These are phyloP conservation scores for Betta splendens DNA, from an alignment of 2,797 vertebrate species.

Conservation along the genomic window DNA sequence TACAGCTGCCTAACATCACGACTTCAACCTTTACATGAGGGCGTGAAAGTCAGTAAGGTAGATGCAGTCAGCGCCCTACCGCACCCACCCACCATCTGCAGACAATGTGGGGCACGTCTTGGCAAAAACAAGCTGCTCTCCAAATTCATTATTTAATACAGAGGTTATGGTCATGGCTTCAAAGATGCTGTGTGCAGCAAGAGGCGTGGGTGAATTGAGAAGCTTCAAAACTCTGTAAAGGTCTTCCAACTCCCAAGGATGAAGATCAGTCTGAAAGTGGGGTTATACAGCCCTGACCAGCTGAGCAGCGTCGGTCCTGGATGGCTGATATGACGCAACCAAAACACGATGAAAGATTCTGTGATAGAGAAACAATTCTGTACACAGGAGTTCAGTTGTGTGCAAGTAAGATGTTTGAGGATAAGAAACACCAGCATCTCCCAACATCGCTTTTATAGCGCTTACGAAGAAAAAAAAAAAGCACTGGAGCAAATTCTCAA, in stretches of 20 bases:
- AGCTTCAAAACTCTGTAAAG: conserved; percentile 48
- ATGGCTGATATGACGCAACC: conserved; percentile 15
- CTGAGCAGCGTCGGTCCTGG: conserved; percentile 11
- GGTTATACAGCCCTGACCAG: conserved; percentile 12
- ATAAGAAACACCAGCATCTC: conserved; percentile 10
- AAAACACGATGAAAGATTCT: conserved; percentile 12
- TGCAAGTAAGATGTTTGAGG: conserved; percentile 4
- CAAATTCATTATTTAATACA: conserved; percentile 63
- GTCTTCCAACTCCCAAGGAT: conserved; percentile 48
- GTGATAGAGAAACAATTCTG: conserved; percentile 3
- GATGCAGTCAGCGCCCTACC: conserved; percentile 6
- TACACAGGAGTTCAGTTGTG: conserved; percentile 15
- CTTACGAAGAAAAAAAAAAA: conserved; percentile 24
- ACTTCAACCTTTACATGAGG: conserved; percentile 44
- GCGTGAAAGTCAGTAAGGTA: conserved; percentile 15
- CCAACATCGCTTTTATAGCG: conserved; percentile 24
- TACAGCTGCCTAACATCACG: conserved; percentile 7
- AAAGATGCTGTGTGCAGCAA: conserved; percentile 24
- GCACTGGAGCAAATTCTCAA: conserved; percentile 12
- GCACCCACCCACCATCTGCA: conserved; percentile 1
- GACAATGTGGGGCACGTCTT: conserved; percentile 23
- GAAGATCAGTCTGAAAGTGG: conserved; percentile 36
- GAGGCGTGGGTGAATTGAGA: conserved; percentile 23
- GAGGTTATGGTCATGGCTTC: conserved; percentile 48
- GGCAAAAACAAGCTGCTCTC: conserved; percentile 27